phyloP scores from a whole-genome alignment of 2,797 vertebrate genomes.

The Spinus olivaceus region DNA sequence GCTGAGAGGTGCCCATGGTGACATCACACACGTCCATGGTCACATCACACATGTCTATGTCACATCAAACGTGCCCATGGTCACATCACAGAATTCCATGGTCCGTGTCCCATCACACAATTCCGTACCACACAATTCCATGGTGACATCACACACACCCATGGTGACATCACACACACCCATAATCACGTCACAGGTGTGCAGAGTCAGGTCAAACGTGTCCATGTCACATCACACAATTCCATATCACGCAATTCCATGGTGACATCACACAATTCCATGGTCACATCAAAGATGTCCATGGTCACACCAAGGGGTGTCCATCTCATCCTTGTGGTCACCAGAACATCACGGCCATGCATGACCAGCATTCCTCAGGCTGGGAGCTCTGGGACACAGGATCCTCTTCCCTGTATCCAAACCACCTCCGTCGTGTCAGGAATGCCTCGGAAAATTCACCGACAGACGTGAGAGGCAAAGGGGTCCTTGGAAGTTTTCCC shows the following conservation, averaged over 20 bases:
- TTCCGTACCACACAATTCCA: too few species aligned
- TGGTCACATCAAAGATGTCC: too few species aligned
- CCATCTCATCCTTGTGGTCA: not conserved
- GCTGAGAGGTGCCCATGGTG: accelerated
- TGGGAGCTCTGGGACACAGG: not conserved
- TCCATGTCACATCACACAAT: too few species aligned
- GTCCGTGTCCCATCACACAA: not conserved
- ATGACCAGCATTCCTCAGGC: accelerated
- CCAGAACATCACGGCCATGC: accelerated
- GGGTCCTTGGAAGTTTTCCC: constrained; percentile 44
- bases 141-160: accelerated
- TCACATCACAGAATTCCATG: accelerated
- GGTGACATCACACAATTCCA: too few species aligned
- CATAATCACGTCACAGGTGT: too few species aligned
- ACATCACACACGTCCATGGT: not conserved
- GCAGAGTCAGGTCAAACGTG: too few species aligned
- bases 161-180: accelerated
- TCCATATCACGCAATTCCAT: too few species aligned
- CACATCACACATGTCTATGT: not conserved
- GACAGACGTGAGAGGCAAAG: not conserved
- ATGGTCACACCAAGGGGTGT: too few species aligned
- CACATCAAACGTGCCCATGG: accelerated
- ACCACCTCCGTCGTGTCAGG: accelerated
- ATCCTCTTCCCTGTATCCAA: not conserved
- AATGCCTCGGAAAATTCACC: not conserved